Evolutionary conservation across 2,113 vertebrate genomes (phyloP).

Genomic region (Emydocephalus ijimae): DNA sequence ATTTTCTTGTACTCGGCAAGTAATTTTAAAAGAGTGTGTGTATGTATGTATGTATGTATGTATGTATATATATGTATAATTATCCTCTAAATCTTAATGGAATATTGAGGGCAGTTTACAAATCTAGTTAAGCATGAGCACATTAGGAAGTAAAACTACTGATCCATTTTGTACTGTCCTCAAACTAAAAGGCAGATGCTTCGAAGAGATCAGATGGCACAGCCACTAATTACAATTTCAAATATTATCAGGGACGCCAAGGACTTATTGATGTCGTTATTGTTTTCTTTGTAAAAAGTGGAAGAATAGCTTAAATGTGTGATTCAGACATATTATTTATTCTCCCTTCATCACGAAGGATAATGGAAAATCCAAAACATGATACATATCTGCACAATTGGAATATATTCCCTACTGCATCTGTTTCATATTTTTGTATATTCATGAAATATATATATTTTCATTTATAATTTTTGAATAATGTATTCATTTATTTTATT

Average conservation of each 20-base stretch:
- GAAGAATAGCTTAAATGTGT: neutral
- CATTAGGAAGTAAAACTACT: constrained; percentile 75
- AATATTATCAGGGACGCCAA: constrained; percentile 64
- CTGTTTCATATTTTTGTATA: neutral
- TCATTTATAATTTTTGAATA: neutral
- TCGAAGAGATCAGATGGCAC: constrained; percentile 63
- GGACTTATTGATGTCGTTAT: constrained; percentile 58
- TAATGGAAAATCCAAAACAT: constrained; percentile 1
- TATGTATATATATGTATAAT: constrained; percentile 67
- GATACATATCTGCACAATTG: neutral
- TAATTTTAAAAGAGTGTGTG: constrained; percentile 8
- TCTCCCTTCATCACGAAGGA: neutral
- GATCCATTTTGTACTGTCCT: constrained; percentile 61
- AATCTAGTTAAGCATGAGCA: constrained; percentile 70
- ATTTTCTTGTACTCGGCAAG: neutral
- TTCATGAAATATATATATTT: fast-evolving
- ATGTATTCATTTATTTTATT: neutral
- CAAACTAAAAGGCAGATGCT: constrained; percentile 62
- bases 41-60: too few relatives aligned
- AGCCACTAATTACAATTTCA: constrained; percentile 67
- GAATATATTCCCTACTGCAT: neutral
- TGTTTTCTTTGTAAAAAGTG: constrained; percentile 37
- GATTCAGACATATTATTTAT: constrained; percentile 5
- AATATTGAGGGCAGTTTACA: constrained; percentile 70
- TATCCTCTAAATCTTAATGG: constrained; percentile 72